phyloP scores from a whole-genome alignment of 2,888 invertebrate species.

The Polietes domitor region DNA sequence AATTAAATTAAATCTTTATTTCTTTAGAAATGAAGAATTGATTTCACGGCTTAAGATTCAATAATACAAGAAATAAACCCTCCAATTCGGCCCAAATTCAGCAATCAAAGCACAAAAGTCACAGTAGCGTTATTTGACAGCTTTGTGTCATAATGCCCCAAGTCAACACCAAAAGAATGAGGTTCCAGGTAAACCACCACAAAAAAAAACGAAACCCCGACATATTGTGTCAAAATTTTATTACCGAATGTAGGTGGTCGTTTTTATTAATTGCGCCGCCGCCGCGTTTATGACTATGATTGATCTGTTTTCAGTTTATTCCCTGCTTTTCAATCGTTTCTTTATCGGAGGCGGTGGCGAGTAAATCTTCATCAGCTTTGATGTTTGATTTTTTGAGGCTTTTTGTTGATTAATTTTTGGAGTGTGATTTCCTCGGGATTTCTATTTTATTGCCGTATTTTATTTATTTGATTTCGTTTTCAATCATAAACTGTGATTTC shows the following conservation, averaged over 20 bases:
- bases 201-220: not conserved
- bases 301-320: constrained; percentile 51
- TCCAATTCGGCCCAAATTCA: constrained; percentile 23
- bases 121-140: constrained; percentile 65
- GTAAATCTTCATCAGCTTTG: too few species aligned
- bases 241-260: constrained; percentile 53
- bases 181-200: constrained; percentile 19
- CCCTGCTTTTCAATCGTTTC: too few species aligned
- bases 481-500: constrained; percentile 56
- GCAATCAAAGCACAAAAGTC: not conserved
- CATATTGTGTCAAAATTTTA: constrained; percentile 41
- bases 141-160: constrained; percentile 60
- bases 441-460: constrained; percentile 21
- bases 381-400: too few species aligned
- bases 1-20: constrained; percentile 28
- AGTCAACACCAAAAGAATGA: too few species aligned
- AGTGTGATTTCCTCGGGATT: constrained; percentile 8
- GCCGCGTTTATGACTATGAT: constrained; percentile 55
- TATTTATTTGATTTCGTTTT: constrained; percentile 30
- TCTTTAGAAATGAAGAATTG: constrained; percentile 4
- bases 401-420: too few species aligned
- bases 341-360: too few species aligned
- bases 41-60: constrained; percentile 8
- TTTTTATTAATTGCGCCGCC: constrained; percentile 50
- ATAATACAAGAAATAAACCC: not conserved